Base-by-base conservation (phyloP, 2,797 vertebrate genomes). In the Chloroceryle amazona region DNA sequence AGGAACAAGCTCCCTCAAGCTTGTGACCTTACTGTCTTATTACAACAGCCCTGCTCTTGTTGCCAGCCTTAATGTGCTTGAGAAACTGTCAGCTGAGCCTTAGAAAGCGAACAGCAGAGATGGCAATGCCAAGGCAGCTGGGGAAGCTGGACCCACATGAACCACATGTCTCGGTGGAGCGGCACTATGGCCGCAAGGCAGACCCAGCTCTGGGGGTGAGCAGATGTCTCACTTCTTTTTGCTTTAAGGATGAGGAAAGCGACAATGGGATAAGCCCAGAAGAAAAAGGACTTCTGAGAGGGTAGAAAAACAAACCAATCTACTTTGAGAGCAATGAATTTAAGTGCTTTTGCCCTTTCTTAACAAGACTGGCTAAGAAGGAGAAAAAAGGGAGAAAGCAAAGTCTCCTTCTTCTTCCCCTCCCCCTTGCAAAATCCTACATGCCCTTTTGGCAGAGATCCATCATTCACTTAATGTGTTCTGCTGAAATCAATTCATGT, bases 401-500 rank as follows among this genome's bases (percentile, higher is more conserved):
- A 95, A 84, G 67, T 63, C 93, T 94, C 83, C 90, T 42, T 85
- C 90, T 42, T 85, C 33, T 57, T 81, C 66, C 81, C 86, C 88
- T 88, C 90, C 82, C 81, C 82, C 70, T 78, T 66, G 70, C 76
- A 75, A 90, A 97, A 96, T 96, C 76, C 86, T 96, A 81, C 93
- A 86, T 96, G 93, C 73, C 86, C 86, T 95, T 86, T 94, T 96
- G 96, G 96, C 96, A 95, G 82, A 84, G 90, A 91, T 97, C 94
- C 96, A 96, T 97, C 85, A 93, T 42, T 96, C 82, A 90, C 93
- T 96, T 96, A 97, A 88, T 17, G 46, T 93, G 94, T 93, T 73
- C 90, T 83, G 80, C 82, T 83, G 93, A 95, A 97, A 96, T 96
- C 93, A 96, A 96, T 97, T 95, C 85, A 62, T 58, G 76, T 95